Conservation (phyloP, 2,113 vertebrate species). For the Eclectus roratus region DNA sequence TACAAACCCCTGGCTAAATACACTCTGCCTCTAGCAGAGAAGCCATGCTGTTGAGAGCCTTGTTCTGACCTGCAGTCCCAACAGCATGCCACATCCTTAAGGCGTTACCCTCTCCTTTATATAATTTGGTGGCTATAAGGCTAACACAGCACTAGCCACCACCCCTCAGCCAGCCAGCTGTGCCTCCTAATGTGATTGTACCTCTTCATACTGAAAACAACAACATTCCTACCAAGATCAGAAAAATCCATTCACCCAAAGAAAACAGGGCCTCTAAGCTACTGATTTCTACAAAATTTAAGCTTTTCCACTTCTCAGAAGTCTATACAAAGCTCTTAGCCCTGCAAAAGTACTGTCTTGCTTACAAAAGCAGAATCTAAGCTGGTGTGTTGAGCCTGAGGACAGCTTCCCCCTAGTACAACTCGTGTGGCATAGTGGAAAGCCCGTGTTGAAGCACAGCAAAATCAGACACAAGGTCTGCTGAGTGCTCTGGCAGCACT, state of each 20-base stretch:
- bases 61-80: constrained; percentile 12
- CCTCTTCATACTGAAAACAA: neutral
- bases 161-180: neutral
- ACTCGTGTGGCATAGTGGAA: neutral
- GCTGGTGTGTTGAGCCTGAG: neutral
- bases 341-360: neutral
- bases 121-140: neutral
- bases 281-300: neutral
- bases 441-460: neutral
- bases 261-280: neutral
- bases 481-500: neutral
- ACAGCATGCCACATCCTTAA: neutral
- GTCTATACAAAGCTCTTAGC: neutral
- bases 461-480: neutral
- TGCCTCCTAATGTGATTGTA: neutral
- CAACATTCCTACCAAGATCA: neutral
- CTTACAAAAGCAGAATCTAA: neutral
- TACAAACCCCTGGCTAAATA: neutral
- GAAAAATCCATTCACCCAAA: neutral
- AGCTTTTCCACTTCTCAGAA: neutral
- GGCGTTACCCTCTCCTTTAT: neutral
- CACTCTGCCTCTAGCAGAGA: neutral
- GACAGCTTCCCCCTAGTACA: neutral
- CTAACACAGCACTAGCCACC: neutral
- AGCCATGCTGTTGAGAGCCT: neutral